Evolutionary conservation across 30 jellyfish, hydroid and myxozoan species (phyloP).

Genomic region (Chironex yamaguchii): DNA sequence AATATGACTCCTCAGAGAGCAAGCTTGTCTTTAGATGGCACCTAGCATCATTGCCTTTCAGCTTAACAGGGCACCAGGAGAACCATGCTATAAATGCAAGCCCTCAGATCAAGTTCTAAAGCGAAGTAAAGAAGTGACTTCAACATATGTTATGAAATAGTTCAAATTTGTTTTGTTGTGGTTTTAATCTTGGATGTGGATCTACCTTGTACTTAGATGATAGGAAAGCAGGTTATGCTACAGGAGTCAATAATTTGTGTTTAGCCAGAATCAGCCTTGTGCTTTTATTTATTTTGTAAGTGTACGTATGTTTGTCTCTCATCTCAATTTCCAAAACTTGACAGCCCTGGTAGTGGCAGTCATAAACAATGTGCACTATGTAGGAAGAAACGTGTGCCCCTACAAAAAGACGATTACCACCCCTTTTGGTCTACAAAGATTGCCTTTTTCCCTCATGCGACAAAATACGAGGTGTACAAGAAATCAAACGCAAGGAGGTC

Average conservation of each 20-base stretch:
- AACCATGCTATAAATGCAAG: constrained; percentile 43
- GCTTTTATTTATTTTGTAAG: constrained; percentile 39
- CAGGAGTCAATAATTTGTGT: constrained; percentile 48
- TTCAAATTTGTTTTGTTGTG: constrained; percentile 42
- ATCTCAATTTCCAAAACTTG: constrained; percentile 54
- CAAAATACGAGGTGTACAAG: too few species aligned
- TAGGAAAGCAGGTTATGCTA: constrained; percentile 44
- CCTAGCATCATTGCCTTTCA: constrained; percentile 58
- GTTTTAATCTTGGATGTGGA: constrained; percentile 28
- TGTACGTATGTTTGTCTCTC: constrained; percentile 64
- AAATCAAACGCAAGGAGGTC: too few species aligned
- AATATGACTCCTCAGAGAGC: constrained; percentile 19
- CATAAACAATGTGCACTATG: too few species aligned
- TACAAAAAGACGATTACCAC: too few species aligned
- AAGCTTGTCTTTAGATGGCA: constrained; percentile 39
- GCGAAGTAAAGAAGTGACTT: constrained; percentile 52
- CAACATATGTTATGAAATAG: constrained; percentile 27
- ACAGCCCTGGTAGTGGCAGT: too few species aligned
- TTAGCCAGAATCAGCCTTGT: constrained; percentile 54
- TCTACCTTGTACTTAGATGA: constrained; percentile 50
- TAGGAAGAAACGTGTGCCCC: too few species aligned
- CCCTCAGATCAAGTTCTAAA: constrained; percentile 68
- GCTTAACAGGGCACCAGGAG: constrained; percentile 69
- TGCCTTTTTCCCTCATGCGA: too few species aligned
- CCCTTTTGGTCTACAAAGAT: too few species aligned